Base-by-base conservation (phyloP, 2,888 invertebrate genomes). In the Cybosia mesomella region DNA sequence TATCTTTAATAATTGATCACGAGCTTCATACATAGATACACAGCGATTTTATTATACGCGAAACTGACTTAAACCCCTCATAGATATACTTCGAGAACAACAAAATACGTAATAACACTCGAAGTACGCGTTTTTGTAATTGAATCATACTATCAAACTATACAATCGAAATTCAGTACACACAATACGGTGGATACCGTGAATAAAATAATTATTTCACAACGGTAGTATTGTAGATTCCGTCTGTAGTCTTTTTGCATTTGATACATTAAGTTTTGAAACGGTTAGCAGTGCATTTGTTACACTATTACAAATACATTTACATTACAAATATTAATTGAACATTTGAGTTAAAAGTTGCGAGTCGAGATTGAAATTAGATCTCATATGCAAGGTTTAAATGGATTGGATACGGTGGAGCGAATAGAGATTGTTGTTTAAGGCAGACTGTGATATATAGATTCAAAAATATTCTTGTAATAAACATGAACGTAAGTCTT, bases 151-250 rank as follows among this genome's bases (percentile, higher is more conserved):
- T 11, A 53, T 58, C n/a, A 54, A 63, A 63, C n/a, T 21, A 39
- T 10, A 66, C 68, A 67, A 75, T 80, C 73, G 64, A 67, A 68
- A 84, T 83, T 82, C 81, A 73, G 76, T 74, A 63, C 79, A 72
- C 81, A 72, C 70, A 65, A 60, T 32, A 68, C 68, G 64, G 67
- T 74, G 75, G 69, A 81, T 78, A 22, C 54, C 34, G 34, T 54
- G 63, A 63, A 63, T 54, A 70, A 72, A 54, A 62, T 62, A 70
- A 71, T 71, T 75, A 75, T 79, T 82, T 68, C 72, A 67, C 70
- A 80, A 81, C 81, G 76, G 80, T 72, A 70, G 71, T 76, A 74
- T 73, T 72, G 67, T 79, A 70, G 66, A 73, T 76, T 79, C 73
- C 68, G 62, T 64, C 54, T 57, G 55, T 61, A 67, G 58, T 64